Base-by-base conservation (phyloP, 2,888 invertebrate genomes). In the Disparrhopalites patrizii region DNA sequence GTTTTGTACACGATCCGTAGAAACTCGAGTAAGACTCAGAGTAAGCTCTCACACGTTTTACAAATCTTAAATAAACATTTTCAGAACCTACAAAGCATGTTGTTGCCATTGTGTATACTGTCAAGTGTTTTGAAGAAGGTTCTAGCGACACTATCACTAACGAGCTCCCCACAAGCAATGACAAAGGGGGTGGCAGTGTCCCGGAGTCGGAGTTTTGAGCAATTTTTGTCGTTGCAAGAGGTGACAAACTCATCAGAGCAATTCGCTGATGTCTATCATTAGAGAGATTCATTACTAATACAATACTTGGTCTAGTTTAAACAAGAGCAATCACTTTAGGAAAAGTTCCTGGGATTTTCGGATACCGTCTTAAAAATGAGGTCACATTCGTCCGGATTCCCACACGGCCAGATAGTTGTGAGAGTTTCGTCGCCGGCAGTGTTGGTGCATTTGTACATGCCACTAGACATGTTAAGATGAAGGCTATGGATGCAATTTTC, bases 371-470 rank as follows among this genome's bases (percentile, higher is more conserved):
- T 25, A 13, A 28, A 52, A 18, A 52, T 13, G 1, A 25, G 5
- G 15, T 52, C n/a, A 28, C 52, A 52, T 27, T 52, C 52, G 30
- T 52, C 52, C 13, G 28, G 28, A 13, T 52, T 52, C 15, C 52
- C 18, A 52, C 52, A 52, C 7, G 52, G 2, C 2, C 27, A 7
- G 18, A 27, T 28, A 25, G 30, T 28, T 3, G 52, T 23, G 2
- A 10, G 28, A 28, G 30, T 25, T 13, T 52, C 52, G n/a, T n/a
- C n/a, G 13, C 3, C 28, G 7, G 5, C 7, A 13, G 27, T 5
- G n/a, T 52, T 28, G 1, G 28, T n/a, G 15, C 52, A 52, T 13
- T 13, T 25, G 30, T 52, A 52, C 18, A 10, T 52, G 15, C 52
- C 52, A 3, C 15, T 13, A 3, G 10, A n/a, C n/a, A 52, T 13